Base-by-base conservation (phyloP, 2,113 vertebrate genomes). In the Xiphophorus hellerii region DNA sequence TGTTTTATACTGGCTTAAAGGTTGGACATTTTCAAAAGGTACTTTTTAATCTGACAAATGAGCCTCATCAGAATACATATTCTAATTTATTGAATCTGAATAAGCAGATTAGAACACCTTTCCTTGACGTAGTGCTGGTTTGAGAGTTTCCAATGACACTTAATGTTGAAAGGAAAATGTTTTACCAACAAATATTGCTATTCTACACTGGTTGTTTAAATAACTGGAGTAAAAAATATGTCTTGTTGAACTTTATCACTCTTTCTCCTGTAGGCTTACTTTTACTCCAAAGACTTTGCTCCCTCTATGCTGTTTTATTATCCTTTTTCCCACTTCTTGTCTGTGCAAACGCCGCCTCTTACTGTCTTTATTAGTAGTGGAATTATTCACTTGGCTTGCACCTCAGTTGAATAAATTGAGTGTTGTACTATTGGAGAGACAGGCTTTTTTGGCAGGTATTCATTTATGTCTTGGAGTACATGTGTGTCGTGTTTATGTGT, bases 331-430 rank as follows among this genome's bases (percentile, higher is more conserved):
- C 54, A 35, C 77, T 86, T 84, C 79, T 87, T 66, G 39, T 74
- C 78, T 74, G 73, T 80, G 71, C 44, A 28, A 66, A 73, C 80
- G 27, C 70, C 61, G 75, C 82, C 80, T 91, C 85, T 88, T 88
- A 81, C 84, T 60, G 27, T 92, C 88, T 94, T 93, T 94, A 90
- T 92, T 92, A 93, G 90, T 90, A 87, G 88, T 84, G 88, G 88
- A 93, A 91, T 94, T 91, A 93, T 93, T 93, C 91, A 92, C 89
- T 85, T 84, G 86, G 84, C 85, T 89, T 81, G 84, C 82, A 80
- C 74, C 86, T 88, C 76, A 83, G 68, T 87, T 92, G 92, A 94
- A 94, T 93, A 92, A 93, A 93, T 92, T 93, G 90, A 90, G 85
- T 84, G 75, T 89, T 85, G 87, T 92, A 90, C 87, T 89, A 78